phyloP scores from a whole-genome alignment of 2,888 invertebrate genomes.

The Morpho helenor region DNA sequence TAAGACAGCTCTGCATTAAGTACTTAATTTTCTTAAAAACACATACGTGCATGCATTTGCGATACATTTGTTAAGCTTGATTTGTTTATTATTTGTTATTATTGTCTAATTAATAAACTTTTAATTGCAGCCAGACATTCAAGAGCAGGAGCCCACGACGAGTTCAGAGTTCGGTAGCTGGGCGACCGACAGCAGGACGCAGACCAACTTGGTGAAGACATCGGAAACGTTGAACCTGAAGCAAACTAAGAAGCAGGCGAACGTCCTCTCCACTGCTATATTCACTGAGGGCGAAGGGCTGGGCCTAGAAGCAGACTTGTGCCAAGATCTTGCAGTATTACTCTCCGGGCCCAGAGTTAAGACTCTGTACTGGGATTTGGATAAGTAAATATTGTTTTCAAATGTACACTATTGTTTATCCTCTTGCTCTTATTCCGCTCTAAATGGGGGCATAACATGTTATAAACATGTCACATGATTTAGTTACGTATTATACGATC shows the following conservation, averaged over 20 bases:
- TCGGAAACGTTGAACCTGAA: conserved; percentile 66
- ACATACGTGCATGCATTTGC: too few species aligned
- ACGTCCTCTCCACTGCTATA: conserved; percentile 76
- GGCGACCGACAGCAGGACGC: conserved; percentile 68
- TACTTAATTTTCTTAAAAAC: too few species aligned
- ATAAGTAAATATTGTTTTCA: conserved; percentile 43
- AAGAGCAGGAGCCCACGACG: conserved; percentile 40
- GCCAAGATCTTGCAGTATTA: conserved; percentile 85
- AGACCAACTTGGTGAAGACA: conserved; percentile 72
- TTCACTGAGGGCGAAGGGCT: conserved; percentile 81
- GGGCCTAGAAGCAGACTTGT: conserved; percentile 82
- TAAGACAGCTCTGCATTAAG: too few species aligned
- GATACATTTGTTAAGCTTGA: too few species aligned
- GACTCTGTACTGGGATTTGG: conserved; percentile 84
- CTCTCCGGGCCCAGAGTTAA: conserved; percentile 85
- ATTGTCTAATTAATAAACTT: too few species aligned
- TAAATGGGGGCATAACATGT: too few species aligned
- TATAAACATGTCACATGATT: too few species aligned
- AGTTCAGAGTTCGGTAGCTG: conserved; percentile 62
- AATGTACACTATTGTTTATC: not conserved
- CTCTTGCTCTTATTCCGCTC: too few species aligned
- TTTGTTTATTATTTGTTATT: not conserved
- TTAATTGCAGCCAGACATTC: conserved; percentile 39
- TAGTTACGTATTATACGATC: too few species aligned
- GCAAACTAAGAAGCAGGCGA: conserved; percentile 64